Base-by-base conservation (phyloP, 37 sponge, comb jelly and placozoan species). In the Ephydatia muelleri region DNA sequence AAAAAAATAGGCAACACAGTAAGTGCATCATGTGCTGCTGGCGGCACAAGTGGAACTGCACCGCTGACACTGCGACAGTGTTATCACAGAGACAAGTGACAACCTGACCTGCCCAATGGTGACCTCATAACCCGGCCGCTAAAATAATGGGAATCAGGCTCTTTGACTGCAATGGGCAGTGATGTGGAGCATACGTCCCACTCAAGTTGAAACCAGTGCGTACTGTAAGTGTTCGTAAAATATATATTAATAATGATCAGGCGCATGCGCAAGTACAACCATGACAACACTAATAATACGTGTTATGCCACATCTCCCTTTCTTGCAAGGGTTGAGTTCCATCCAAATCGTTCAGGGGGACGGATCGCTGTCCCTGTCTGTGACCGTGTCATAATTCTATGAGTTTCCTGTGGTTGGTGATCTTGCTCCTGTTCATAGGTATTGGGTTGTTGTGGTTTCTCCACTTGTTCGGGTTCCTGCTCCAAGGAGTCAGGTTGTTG, bases 61-160 rank as follows among this genome's bases (percentile, higher is more conserved):
- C 48, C 22, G 77, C 70, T 0, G 78, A 43, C 28, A 78, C 85
- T 2, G 37, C 85, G 29, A 65, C 85, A 12, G 13, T 22, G 47
- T 85, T 77, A 49, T 77, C 85, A 30, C 78, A 67, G 19, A 28
- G 49, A 33, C 47, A 40, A 22, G 29, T 26, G 0, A 85, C 72
- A 23, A 19, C 9, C 16, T 23, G 39, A 13, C 85, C 78, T 6
- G 2, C 19, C 85, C 78, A 85, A 3, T 35, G 2, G 3, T 31
- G 43, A 5, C 85, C 85, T 69, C 76, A 84, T 3, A 76, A 0
- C 3, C 27, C 76, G 16, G 36, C 23, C 23, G 77, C 84, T 37
- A 84, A 16, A 4, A 84, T 25, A 19, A 84, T 67, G 0, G 77
- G 77, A 6, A 84, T 5, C 11, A 84, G 77, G n/a, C 85, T 77